Evolutionary conservation across 2,113 vertebrate species (phyloP), one percentile per base, ranked within the genome.

Genomic region (Caranx melampygus): DNA sequence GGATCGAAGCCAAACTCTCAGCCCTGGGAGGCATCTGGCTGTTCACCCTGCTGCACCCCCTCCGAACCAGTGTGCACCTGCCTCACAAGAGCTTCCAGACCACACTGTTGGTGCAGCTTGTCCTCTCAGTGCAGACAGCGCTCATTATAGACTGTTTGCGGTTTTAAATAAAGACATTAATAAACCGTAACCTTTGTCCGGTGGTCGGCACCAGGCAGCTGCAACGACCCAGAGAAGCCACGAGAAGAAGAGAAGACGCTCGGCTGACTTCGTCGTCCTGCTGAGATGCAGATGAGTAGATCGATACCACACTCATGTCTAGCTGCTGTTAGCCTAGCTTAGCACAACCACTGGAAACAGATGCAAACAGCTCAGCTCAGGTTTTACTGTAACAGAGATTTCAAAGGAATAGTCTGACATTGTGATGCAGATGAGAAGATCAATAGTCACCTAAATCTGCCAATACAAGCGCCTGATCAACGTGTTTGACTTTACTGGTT

Each of bases 41-140:
- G 75, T 78, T 73, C 54, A 42, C 51, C 7, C 47, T 31, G 35
- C 76, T 26, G 26, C 26, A 26, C 78, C 78, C 54, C 44, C 65
- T 63, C 78, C 66, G 85, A 84, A 68, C 21, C 65, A 66, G 65
- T 42, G 16, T 67, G 81, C 87, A 89, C 83, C 85, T 85, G 87
- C 81, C 62, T 81, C 74, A 72, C 37, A 74, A 3, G 21, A 73
- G 57, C 66, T 64, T 78, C 31, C 74, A 76, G 34, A 42, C 35
- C 44, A n/a, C 33, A 31, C 57, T 40, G 51, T 5, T n/a, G 35
- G n/a, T 33, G 61, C 37, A 75, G 16, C 42, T 72, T 79, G 82
- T 31, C 77, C 88, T 88, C 87, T 91, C 15, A 60, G 75, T 63
- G 82, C 74, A 64, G 88, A 86, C 86, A 89, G 71, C 16, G 71